Conservation (phyloP, 1,140 invertebrate species). For the Ditylenchus dipsaci region DNA sequence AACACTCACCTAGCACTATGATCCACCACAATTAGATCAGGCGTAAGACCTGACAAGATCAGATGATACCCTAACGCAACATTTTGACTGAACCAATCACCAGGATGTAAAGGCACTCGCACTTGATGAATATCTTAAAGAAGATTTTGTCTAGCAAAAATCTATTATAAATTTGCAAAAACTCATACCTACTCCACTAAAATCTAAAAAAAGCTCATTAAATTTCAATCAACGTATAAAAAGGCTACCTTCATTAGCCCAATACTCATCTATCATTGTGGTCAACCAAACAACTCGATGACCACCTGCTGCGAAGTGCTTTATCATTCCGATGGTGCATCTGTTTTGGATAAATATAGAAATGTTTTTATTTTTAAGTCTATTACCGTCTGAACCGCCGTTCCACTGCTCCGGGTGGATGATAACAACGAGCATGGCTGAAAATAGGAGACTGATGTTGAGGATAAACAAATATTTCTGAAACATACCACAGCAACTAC, state of each 20-base stretch:
- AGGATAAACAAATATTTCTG: not conserved
- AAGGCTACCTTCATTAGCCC: slow-evolving; percentile 49
- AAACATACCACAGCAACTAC: slow-evolving; percentile 43
- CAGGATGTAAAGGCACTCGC: slow-evolving; percentile 49
- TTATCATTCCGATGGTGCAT: slow-evolving; percentile 51
- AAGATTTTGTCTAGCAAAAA: too few relatives aligned
- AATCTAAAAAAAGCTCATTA: not conserved
- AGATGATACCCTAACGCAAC: slow-evolving; percentile 50
- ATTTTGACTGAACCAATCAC: slow-evolving; percentile 56
- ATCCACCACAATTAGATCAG: slow-evolving; percentile 54
- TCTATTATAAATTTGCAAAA: not conserved
- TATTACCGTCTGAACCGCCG: slow-evolving; percentile 47
- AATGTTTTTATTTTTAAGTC: not conserved
- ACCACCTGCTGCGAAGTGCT: slow-evolving; percentile 46
- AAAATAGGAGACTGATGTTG: too few relatives aligned
- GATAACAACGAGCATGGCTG: slow-evolving; percentile 56
- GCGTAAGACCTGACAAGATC: slow-evolving; percentile 41
- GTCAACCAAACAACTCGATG: slow-evolving; percentile 56
- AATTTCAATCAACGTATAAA: not conserved
- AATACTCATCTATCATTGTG: slow-evolving; percentile 58
- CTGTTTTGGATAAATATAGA: slow-evolving; percentile 11
- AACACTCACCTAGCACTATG: slow-evolving; percentile 46
- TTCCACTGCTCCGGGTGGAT: slow-evolving; percentile 58
- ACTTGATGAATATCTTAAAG: slow-evolving; percentile 50
- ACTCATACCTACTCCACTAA: too few relatives aligned